Evolutionary conservation across 2,797 vertebrate species (phyloP).

Genomic region (Orientallactaga sibirica): DNA sequence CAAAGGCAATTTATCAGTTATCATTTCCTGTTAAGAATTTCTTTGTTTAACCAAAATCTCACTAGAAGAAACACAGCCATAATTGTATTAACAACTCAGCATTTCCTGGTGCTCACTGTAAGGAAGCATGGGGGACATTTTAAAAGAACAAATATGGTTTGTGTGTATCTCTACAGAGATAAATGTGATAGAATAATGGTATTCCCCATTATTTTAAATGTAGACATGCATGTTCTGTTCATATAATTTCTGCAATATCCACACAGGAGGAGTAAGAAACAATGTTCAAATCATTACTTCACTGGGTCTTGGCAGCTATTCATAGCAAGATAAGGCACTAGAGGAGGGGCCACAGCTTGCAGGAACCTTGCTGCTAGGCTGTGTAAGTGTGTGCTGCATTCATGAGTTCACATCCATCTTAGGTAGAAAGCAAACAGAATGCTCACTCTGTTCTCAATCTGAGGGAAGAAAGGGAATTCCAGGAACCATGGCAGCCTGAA

Average conservation of each 20-base stretch:
- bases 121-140: constrained; percentile 75
- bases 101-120: constrained; percentile 69
- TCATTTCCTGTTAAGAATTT: constrained; percentile 85
- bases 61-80: constrained; percentile 76
- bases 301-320: neutral
- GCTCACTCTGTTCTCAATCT: neutral
- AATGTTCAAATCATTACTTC: neutral
- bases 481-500: neutral
- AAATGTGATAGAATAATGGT: constrained; percentile 63
- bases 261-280: constrained; percentile 34
- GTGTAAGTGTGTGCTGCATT: too few species aligned
- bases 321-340: neutral
- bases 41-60: constrained; percentile 85
- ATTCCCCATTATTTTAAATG: constrained; percentile 72
- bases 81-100: constrained; percentile 80
- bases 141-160: constrained; percentile 72
- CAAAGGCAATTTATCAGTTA: constrained; percentile 85
- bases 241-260: constrained; percentile 71
- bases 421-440: neutral
- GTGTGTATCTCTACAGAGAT: constrained; percentile 78
- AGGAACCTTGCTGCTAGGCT: neutral
- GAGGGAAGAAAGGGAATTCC: neutral
- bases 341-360: neutral
- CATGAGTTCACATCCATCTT: neutral
- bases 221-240: constrained; percentile 56